phyloP scores from a whole-genome alignment of 2,113 vertebrate genomes.

The Apaloderma vittatum region DNA sequence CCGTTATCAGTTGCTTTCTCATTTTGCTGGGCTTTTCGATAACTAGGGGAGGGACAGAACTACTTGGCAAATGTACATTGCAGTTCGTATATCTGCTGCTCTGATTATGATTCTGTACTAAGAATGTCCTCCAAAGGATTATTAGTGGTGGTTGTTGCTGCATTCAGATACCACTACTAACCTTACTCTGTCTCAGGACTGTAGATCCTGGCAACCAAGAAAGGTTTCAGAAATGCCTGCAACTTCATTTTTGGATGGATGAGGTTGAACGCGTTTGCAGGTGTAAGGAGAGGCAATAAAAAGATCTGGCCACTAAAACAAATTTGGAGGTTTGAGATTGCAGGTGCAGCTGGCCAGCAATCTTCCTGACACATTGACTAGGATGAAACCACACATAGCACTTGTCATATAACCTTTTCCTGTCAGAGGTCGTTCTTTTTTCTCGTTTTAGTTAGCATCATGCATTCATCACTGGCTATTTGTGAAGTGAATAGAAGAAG shows the following conservation, averaged over 20 bases:
- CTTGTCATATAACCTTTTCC: not conserved
- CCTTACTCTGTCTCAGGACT: not conserved
- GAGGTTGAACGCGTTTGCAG: not conserved
- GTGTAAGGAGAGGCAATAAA: not conserved
- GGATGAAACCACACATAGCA: rapidly evolving
- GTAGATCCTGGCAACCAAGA: not conserved
- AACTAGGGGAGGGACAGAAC: not conserved
- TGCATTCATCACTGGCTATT: not conserved
- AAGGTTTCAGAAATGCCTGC: not conserved
- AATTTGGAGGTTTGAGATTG: not conserved
- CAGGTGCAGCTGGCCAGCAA: not conserved
- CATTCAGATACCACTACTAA: not conserved
- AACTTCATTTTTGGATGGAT: not conserved
- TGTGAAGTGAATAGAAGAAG: not conserved
- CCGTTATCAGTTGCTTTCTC: not conserved
- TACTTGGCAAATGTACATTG: not conserved
- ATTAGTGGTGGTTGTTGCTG: not conserved
- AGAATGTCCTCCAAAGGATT: not conserved
- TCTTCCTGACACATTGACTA: not conserved
- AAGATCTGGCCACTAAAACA: not conserved
- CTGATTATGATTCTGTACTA: not conserved
- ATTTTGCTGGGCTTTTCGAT: not conserved
- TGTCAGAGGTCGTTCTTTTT: not conserved
- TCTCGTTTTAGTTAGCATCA: not conserved
- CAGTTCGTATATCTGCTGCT: not conserved